phyloP scores from a whole-genome alignment of 2,888 invertebrate species.

The Dysmachus trigonus region DNA sequence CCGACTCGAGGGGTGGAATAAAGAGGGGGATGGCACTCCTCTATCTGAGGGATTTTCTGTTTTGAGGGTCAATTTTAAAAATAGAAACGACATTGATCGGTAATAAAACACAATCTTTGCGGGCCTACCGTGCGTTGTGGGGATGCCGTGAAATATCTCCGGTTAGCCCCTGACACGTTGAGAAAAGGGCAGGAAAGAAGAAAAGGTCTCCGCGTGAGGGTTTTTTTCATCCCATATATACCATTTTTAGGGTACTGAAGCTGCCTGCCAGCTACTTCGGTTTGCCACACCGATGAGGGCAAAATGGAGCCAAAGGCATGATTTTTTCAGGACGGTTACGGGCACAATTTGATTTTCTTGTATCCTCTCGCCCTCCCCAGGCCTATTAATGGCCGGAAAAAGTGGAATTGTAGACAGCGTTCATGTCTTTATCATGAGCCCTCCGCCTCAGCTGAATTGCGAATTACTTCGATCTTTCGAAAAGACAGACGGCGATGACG shows the following conservation, averaged over 20 bases:
- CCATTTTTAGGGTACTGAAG: not conserved
- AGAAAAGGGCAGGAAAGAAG: not conserved
- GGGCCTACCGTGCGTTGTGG: not conserved
- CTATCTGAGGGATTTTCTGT: not conserved
- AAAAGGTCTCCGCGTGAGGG: not conserved
- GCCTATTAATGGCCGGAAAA: not conserved
- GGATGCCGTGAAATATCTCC: conserved; percentile 8
- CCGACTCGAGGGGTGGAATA: not conserved
- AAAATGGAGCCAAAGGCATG: not conserved
- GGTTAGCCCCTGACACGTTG: not conserved
- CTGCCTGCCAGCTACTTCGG: not conserved
- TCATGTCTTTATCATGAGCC: not conserved
- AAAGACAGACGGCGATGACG: not conserved
- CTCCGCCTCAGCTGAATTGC: not conserved
- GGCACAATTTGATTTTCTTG: not conserved
- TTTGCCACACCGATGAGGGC: not conserved
- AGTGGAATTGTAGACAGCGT: not conserved
- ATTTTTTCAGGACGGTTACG: not conserved
- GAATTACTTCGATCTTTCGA: not conserved
- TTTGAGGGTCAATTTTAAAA: conserved; percentile 34
- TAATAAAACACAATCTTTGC: conserved; percentile 15
- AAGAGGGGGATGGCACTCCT: not conserved
- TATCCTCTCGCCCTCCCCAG: not conserved
- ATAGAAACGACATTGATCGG: conserved; percentile 33
- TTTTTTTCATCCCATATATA: not conserved